Conservation (phyloP, 2,888 invertebrate genomes). For the Tenthredo livida region DNA sequence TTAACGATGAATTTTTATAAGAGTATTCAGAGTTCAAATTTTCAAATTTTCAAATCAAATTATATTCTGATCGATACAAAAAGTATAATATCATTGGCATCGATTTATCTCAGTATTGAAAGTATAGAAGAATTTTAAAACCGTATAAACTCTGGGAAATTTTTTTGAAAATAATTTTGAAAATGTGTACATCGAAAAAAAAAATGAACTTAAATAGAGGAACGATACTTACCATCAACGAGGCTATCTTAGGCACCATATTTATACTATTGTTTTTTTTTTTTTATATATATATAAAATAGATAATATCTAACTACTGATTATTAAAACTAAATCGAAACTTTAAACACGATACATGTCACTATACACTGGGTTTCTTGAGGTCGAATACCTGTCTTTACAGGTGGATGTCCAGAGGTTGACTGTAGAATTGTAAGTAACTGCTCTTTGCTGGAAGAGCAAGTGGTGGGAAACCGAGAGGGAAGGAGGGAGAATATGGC, state of each 20-base stretch:
- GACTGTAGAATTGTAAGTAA: slow-evolving; percentile 76
- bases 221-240: slow-evolving; percentile 37
- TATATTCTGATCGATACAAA: not conserved
- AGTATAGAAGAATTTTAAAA: not conserved
- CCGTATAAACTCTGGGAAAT: not conserved
- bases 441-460: slow-evolving; percentile 67
- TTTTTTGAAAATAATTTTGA: not conserved
- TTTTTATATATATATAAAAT: slow-evolving; percentile 18
- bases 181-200: not conserved
- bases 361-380: slow-evolving; percentile 71
- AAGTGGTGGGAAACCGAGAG: slow-evolving; percentile 65
- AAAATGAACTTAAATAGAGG: not conserved
- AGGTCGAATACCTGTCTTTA: slow-evolving; percentile 76
- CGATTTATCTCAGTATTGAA: not conserved
- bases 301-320: slow-evolving; percentile 52
- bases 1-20: not conserved
- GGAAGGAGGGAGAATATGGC: slow-evolving; percentile 64
- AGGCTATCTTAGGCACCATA: slow-evolving; percentile 42
- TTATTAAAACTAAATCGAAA: slow-evolving; percentile 49
- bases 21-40: not conserved
- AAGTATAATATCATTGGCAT: not conserved
- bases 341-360: slow-evolving; percentile 71
- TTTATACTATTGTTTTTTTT: slow-evolving; percentile 28
- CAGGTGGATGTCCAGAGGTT: slow-evolving; percentile 78
- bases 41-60: not conserved